Base-by-base conservation (phyloP, 2,888 invertebrate genomes). In the Bimastos eiseni region DNA sequence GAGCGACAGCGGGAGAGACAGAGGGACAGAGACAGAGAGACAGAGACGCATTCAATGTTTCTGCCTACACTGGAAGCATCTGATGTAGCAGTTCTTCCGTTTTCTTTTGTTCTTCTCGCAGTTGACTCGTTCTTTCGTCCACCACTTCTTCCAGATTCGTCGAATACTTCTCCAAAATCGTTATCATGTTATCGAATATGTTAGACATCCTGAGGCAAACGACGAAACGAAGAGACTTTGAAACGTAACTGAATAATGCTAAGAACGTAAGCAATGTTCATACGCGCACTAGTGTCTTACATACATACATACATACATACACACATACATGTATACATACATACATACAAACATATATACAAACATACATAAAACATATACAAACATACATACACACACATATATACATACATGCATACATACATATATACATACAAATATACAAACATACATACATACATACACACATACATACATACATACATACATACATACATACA, bases 181-280 rank as follows among this genome's bases (percentile, higher is more conserved):
- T 97, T 96, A 98, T 97, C 98, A 99, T 98, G 94, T 98, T 98
- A 95, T 99, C 99, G 93, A 98, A 98, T 93, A 99, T 98, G 95
- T 98, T 98, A 34, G 98, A 97, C 95, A 98, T 97, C 91, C 93
- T 93, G 90, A 34, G 38, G 49, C 89, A 70, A 41, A 89, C 11
- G 13, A 33, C 34, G 13, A 49, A 89, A 49, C 24, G 49, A 19
- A 49, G 49, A n/a, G n/a, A n/a, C n/a, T n/a, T n/a, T n/a, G n/a
- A 8, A 83, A 83, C 83, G 8, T 34, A 83, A 83, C 34, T 11
- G 8, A 11, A 83, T n/a, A 34, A n/a, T 83, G 11, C 11, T 33
- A n/a, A 11, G 41, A 41, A 15, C 6, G 41, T 41, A n/a, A n/a
- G n/a, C n/a, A n/a, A n/a, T n/a, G n/a, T 41, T 41, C 6, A 11